These are phyloP conservation scores for Erinaceus europaeus DNA, from an alignment of 2,113 vertebrate genomes.

Conservation along the genomic window DNA sequence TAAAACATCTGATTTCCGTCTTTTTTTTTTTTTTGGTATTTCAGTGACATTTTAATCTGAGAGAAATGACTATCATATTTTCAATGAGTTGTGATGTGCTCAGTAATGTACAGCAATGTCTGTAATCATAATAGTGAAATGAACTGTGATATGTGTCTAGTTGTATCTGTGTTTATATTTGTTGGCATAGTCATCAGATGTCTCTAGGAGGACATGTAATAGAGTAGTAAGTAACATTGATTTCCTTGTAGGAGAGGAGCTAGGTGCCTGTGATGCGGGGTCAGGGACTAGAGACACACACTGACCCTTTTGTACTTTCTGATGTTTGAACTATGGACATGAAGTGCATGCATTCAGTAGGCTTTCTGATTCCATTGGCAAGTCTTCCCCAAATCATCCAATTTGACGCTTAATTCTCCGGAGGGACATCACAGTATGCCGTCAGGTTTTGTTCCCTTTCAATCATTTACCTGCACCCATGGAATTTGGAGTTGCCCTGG, in stretches of 20 bases:
- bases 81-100: background rate
- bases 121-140: background rate
- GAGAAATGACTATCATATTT: constrained; percentile 16
- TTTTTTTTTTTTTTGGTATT: too few relatives aligned
- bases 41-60: constrained; percentile 15
- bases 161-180: background rate
- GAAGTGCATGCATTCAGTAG: background rate
- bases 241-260: background rate
- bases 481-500: constrained; percentile 6
- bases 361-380: constrained; percentile 30
- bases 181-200: background rate
- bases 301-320: constrained; percentile 17
- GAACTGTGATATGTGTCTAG: background rate
- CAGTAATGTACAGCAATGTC: background rate
- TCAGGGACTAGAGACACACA: background rate
- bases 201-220: background rate
- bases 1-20: too few relatives aligned
- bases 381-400: constrained; percentile 15
- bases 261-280: background rate
- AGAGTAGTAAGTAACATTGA: background rate
- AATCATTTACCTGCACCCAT: background rate
- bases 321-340: constrained; percentile 32
- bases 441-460: constrained; percentile 27
- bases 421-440: constrained; percentile 7
- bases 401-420: background rate